phyloP scores from a whole-genome alignment of 37 sponge, comb jelly and placozoan species.

The Eunapius fragilis region DNA sequence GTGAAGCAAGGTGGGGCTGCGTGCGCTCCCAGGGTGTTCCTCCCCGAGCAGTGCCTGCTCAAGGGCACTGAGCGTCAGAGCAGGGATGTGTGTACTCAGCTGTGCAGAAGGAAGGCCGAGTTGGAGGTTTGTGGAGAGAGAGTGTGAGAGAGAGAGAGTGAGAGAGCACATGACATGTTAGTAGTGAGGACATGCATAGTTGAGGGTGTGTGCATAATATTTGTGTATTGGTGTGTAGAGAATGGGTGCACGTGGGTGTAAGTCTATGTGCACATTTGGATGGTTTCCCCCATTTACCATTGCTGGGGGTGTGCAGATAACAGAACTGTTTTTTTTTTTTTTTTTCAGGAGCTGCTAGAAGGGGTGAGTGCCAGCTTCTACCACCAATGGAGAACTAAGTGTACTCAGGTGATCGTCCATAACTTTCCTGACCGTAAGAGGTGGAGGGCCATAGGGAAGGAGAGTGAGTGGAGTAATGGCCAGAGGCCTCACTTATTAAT shows the following conservation, averaged over 20 bases:
- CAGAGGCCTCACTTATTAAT: neutral
- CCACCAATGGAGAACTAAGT: neutral
- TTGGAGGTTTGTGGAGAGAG: neutral
- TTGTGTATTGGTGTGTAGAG: no score
- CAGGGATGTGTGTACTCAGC: neutral
- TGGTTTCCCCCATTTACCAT: no score
- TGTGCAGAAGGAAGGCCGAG: neutral
- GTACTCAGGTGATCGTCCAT: neutral
- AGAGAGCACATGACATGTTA: no score
- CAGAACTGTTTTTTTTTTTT: no score
- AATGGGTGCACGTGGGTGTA: no score
- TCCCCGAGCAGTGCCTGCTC: conserved; percentile 2
- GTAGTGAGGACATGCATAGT: no score
- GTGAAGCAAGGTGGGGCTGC: neutral
- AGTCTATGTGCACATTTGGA: no score
- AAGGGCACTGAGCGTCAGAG: neutral
- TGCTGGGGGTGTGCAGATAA: no score
- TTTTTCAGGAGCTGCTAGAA: neutral
- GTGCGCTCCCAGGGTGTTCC: neutral
- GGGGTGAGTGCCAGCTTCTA: neutral
- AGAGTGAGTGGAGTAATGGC: neutral
- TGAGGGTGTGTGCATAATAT: no score
- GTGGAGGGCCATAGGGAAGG: neutral
- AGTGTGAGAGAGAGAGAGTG: no score
- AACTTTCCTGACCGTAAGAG: neutral